These are phyloP conservation scores for Bungarus multicinctus DNA, from an alignment of 2,113 vertebrate genomes.

Conservation along the genomic window DNA sequence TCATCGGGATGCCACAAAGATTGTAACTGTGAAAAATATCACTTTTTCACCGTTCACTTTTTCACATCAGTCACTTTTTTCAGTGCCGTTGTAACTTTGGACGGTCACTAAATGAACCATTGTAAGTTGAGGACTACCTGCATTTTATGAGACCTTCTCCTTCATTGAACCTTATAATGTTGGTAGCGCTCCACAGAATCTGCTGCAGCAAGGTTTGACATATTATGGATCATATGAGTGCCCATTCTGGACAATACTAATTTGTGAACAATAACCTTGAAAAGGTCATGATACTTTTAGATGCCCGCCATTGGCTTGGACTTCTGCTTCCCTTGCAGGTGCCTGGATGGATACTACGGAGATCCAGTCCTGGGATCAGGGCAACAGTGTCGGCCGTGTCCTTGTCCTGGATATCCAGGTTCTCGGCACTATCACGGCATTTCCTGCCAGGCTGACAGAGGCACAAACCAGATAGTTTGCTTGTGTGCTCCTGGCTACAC, in stretches of 20 bases:
- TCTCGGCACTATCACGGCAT: conserved; percentile 76
- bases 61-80: too few species aligned
- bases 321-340: conserved; percentile 51
- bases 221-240: neutral
- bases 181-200: neutral
- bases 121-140: neutral
- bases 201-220: neutral
- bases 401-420: conserved; percentile 78
- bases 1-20: too few species aligned
- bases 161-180: neutral
- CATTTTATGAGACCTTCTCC: neutral
- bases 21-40: too few species aligned
- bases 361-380: conserved; percentile 82
- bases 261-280: neutral
- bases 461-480: conserved; percentile 77
- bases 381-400: conserved; percentile 82
- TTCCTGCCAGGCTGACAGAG: conserved; percentile 69
- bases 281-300: neutral
- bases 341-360: conserved; percentile 79
- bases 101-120: too few species aligned
- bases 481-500: conserved; percentile 76
- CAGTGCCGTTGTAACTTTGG: too few species aligned
- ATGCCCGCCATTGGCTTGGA: neutral
- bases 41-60: too few species aligned
- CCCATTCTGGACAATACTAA: neutral